Percentiles rank a stretch among this genome's conserved stretches.
Conservation (phyloP, 2,113 vertebrate genomes). For the Sula dactylatra region DNA sequence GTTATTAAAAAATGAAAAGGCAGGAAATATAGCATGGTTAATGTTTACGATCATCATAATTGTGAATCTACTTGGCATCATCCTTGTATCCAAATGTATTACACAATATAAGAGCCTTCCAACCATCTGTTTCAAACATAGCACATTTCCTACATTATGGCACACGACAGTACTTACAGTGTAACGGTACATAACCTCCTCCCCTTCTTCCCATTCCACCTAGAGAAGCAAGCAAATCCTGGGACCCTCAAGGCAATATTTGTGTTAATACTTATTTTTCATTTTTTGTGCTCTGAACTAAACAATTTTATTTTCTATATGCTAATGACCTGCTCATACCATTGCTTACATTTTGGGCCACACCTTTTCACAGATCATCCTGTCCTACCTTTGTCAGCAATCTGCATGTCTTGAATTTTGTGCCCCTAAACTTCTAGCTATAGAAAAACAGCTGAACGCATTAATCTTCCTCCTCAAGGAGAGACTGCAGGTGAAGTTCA, state of each 20-base stretch:
- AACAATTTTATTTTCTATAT: not conserved
- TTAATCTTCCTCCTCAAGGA: not conserved
- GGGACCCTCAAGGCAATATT: not conserved
- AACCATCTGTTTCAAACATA: constrained; percentile 39
- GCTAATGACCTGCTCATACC: not conserved
- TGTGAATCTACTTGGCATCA: constrained; percentile 27
- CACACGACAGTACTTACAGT: not conserved
- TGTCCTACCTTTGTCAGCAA: not conserved
- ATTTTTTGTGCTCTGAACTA: not conserved
- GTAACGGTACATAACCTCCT: not conserved
- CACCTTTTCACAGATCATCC: not conserved
- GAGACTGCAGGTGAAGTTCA: not conserved
- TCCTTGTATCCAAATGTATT: constrained; percentile 20
- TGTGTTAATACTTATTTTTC: not conserved
- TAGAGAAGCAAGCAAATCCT: not conserved
- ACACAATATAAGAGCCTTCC: not conserved
- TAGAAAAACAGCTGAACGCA: not conserved
- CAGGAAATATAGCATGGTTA: not conserved
- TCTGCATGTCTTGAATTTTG: not conserved
- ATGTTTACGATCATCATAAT: constrained; percentile 4
- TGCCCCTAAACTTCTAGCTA: not conserved
- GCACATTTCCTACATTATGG: not conserved
- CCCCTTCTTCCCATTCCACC: not conserved
- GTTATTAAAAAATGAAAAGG: constrained; percentile 14
- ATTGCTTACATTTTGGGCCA: not conserved